Conservation (phyloP, 2,797 vertebrate species). For the Intellagama lesueurii region DNA sequence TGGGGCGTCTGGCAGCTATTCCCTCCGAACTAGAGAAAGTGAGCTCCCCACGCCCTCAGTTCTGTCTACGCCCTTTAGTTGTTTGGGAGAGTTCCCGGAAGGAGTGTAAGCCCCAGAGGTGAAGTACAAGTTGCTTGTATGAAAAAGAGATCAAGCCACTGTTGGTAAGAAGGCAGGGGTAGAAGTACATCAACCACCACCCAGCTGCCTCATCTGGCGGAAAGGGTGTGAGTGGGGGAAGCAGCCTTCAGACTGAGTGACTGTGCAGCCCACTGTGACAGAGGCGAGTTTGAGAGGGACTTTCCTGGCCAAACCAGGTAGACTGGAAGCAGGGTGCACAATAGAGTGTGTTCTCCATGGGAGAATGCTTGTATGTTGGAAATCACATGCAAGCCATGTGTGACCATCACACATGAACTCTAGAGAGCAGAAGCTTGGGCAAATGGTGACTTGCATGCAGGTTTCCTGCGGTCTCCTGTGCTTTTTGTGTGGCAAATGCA, state of each 20-base stretch:
- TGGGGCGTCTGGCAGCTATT: background rate
- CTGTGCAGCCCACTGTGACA: background rate
- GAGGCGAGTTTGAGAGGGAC: background rate
- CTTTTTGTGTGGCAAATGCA: background rate
- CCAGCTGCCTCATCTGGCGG: background rate
- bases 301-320: background rate
- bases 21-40: too few species aligned
- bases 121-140: background rate
- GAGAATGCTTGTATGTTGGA: background rate
- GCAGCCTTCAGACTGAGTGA: background rate
- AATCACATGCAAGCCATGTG: background rate
- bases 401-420: background rate
- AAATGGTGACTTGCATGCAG: background rate
- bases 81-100: background rate
- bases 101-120: background rate
- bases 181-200: background rate
- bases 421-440: background rate
- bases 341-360: background rate
- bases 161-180: background rate
- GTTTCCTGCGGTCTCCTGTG: background rate
- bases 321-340: too few species aligned
- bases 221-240: background rate
- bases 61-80: background rate
- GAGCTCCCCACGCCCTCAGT: background rate
- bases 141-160: background rate